These are phyloP conservation scores for Haplochromis vanheusdeni DNA, from an alignment of 2,113 vertebrate genomes.

Conservation along the genomic window DNA sequence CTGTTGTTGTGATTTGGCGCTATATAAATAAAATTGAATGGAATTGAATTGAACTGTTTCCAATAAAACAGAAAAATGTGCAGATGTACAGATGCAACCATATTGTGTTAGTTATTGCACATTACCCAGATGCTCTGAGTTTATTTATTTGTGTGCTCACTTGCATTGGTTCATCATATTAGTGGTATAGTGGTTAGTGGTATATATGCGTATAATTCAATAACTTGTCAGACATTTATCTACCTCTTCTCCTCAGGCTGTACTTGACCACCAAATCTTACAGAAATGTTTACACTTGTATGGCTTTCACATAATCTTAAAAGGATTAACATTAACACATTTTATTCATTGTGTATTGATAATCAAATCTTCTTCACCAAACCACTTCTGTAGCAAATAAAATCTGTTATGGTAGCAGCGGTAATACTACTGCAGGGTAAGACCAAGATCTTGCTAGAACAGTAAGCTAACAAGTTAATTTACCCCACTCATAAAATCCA, in stretches of 20 bases:
- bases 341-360: neutral
- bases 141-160: neutral
- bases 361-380: neutral
- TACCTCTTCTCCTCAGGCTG: neutral
- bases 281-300: neutral
- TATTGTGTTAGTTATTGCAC: neutral
- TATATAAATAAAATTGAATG: neutral
- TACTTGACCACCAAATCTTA: neutral
- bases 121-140: neutral
- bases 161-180: neutral
- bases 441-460: neutral
- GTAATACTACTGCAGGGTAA: neutral
- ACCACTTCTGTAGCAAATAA: neutral
- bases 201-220: neutral
- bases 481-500: neutral
- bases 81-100: neutral
- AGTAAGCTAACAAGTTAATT: neutral
- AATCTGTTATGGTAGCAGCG: neutral
- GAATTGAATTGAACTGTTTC: neutral
- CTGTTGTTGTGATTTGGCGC: neutral
- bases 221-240: neutral
- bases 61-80: neutral
- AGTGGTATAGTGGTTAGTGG: neutral
- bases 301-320: neutral
- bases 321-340: neutral